A percentile compares a stretch with the other conserved stretches of the same genome.
phyloP scores from a whole-genome alignment of 2,888 invertebrate genomes.

The Lymantria dispar region DNA sequence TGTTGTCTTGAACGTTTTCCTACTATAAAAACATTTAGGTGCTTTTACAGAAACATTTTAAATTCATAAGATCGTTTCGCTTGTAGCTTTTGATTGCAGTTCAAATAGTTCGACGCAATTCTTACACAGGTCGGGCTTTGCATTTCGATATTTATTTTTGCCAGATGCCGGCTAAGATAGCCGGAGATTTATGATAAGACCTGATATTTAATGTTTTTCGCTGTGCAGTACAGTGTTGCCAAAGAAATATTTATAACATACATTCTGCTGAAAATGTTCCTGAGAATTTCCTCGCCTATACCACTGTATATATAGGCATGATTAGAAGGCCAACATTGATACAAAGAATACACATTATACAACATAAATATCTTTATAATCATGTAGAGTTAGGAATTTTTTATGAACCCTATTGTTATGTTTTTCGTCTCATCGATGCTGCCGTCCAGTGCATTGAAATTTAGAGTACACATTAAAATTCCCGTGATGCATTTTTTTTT shows the following conservation, averaged over 20 bases:
- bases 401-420: no score
- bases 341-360: not conserved
- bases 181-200: slow-evolving; percentile 10
- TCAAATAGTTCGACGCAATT: not conserved
- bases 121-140: not conserved
- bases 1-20: no score
- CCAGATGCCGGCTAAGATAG: slow-evolving; percentile 21
- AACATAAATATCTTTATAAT: no score
- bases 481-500: no score
- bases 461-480: no score
- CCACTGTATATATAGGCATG: not conserved
- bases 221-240: not conserved
- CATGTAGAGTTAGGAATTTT: no score
- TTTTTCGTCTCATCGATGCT: no score
- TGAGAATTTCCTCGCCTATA: not conserved
- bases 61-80: not conserved
- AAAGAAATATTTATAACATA: not conserved
- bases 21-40: no score
- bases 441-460: no score
- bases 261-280: not conserved
- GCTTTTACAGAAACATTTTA: no score
- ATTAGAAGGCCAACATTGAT: not conserved
- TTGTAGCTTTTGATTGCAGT: not conserved
- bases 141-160: slow-evolving; percentile 24
- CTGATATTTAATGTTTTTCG: not conserved